Evolutionary conservation across 2,113 vertebrate genomes (phyloP).

Genomic region (Madoqua kirkii): DNA sequence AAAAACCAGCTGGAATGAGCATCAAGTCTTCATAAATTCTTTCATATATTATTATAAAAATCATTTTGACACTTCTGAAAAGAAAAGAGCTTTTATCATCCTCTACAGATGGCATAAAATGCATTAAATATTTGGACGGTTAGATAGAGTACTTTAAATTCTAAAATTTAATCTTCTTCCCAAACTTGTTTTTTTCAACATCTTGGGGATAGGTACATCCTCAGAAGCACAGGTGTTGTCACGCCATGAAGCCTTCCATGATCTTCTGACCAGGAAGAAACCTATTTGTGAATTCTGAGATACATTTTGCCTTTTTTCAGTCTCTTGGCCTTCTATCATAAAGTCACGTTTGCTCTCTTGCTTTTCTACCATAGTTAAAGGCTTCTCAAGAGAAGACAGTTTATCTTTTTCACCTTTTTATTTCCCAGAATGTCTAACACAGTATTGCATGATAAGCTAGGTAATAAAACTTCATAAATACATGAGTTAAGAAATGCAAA

Average conservation of each 20-base stretch:
- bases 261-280: neutral
- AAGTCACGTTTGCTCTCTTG: neutral
- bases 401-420: neutral
- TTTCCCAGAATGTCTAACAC: neutral
- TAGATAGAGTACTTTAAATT: slow-evolving; percentile 15
- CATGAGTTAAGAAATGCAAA: neutral
- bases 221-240: neutral
- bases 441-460: neutral
- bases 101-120: neutral
- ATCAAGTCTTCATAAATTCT: neutral
- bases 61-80: neutral
- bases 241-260: neutral
- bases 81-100: neutral
- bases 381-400: neutral
- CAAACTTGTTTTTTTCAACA: neutral
- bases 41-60: neutral
- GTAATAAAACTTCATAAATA: neutral
- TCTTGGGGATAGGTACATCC: neutral
- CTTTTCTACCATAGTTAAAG: neutral
- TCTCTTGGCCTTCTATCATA: neutral
- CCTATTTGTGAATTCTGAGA: neutral
- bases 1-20: neutral
- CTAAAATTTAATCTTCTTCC: neutral
- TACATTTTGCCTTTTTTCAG: neutral
- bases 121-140: neutral